Percentiles rank a stretch among this genome's conserved stretches.
phyloP scores from a whole-genome alignment of 1,140 invertebrate genomes.

The Agrypnia vestita region DNA sequence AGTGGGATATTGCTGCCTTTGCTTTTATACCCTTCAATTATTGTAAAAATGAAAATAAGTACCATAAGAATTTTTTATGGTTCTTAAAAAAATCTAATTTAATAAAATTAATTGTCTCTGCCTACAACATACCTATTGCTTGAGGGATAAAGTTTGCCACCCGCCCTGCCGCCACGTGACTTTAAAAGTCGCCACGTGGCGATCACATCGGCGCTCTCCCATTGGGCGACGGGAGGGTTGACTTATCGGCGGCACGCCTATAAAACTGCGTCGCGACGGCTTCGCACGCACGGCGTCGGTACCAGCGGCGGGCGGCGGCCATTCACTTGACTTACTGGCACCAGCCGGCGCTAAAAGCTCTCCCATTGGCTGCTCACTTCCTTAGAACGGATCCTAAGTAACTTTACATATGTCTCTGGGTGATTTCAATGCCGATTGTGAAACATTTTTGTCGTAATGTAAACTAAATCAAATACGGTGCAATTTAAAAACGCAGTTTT shows the following conservation, averaged over 20 bases:
- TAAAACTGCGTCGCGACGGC: constrained; percentile 38
- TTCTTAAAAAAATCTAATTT: no score
- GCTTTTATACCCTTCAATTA: no score
- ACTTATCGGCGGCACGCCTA: constrained; percentile 55
- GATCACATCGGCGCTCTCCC: neutral
- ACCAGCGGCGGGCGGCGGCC: neutral
- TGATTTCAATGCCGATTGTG: neutral
- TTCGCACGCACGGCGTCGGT: constrained; percentile 16
- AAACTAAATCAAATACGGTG: no score
- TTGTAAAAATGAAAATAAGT: no score
- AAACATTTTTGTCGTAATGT: no score
- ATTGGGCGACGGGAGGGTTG: constrained; percentile 56
- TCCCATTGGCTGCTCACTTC: neutral
- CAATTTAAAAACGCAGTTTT: no score
- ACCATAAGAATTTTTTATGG: no score
- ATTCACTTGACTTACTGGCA: constrained; percentile 39
- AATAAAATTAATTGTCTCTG: no score
- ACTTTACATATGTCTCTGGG: neutral
- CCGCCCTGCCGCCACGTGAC: neutral
- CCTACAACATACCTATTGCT: no score
- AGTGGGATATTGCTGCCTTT: no score
- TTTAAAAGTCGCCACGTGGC: neutral
- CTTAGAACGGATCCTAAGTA: neutral
- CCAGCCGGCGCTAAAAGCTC: neutral
- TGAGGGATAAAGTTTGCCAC: no score